A percentile compares a stretch with the other conserved stretches of the same genome.
Evolutionary conservation across 2,888 invertebrate genomes (phyloP).

Genomic region (Cactoblastis cactorum): DNA sequence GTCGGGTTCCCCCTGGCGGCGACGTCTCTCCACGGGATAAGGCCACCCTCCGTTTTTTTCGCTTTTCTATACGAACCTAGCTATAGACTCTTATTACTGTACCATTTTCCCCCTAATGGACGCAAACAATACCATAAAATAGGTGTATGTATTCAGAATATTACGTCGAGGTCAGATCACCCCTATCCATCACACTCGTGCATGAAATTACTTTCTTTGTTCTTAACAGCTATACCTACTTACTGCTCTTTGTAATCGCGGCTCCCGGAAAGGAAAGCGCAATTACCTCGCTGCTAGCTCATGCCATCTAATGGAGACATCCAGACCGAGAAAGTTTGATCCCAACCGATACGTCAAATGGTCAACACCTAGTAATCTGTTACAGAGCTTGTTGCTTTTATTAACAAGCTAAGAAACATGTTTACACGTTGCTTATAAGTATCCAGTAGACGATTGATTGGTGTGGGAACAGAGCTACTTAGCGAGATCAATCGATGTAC

Average conservation of each 20-base stretch:
- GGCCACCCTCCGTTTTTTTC: constrained; percentile 53
- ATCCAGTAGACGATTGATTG: constrained; percentile 5
- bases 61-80: constrained; percentile 31
- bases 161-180: constrained; percentile 26
- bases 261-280: constrained; percentile 34
- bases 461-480: constrained; percentile 35
- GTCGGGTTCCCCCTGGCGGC: constrained; percentile 25
- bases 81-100: constrained; percentile 56
- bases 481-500: constrained; percentile 45
- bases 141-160: constrained; percentile 27
- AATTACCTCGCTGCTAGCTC: constrained; percentile 49
- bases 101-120: constrained; percentile 49
- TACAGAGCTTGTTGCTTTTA: background rate
- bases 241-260: constrained; percentile 38
- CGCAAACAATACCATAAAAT: constrained; percentile 45
- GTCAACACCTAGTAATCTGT: constrained; percentile 2
- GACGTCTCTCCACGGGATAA: constrained; percentile 36
- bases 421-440: background rate
- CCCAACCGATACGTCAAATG: constrained; percentile 7
- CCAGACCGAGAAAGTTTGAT: constrained; percentile 13
- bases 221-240: constrained; percentile 33
- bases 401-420: constrained; percentile 1
- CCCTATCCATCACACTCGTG: constrained; percentile 33
- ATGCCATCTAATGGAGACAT: constrained; percentile 45
- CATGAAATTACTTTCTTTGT: constrained; percentile 46